Base-by-base conservation (phyloP, 2,888 invertebrate species). In the Luperina testacea region DNA sequence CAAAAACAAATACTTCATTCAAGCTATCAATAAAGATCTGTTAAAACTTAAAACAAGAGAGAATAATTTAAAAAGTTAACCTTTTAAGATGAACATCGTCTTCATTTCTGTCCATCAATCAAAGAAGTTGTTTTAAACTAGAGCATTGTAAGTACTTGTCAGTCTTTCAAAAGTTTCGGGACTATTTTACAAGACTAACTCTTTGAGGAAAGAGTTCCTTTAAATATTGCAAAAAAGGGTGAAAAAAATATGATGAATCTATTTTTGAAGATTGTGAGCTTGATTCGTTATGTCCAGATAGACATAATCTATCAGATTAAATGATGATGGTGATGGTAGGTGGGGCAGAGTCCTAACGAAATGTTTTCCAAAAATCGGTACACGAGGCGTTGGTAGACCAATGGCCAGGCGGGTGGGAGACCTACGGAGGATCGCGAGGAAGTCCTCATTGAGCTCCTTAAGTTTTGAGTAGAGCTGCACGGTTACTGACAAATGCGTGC, bases 1-100 rank as follows among this genome's bases (percentile, higher is more conserved):
- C 32, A 27, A 68, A 64, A 61, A 6, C 65, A 71, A 81, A 65
- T 32, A 51, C 42, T 27, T 72, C 1, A 76, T 79, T 75, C 48
- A 32, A 64, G 70, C 75, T 67, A 64, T 82, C 65, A 67, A 78
- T 64, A 73, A 64, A 81, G 20, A 71, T 84, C 45, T 24, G 45
- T n/a, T 75, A n/a, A 27, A 75, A 78, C 32, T 65, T 63, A 0
- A 42, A 63, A 71, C 70, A 75, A 78, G 75, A 70, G 61, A 69
- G n/a, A 75, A 61, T 85, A 51, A 84, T 85, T 85, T 85, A 32
- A 82, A 80, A 84, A 84, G 69, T 78, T 70, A 67, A 78, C 82
- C 68, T 53, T 63, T 67, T 53, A 24, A 15, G 42, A 73, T 38
- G 59, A 64, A 27, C 57, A 48, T 42, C 53, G 38, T 75, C 51